phyloP scores from a whole-genome alignment of 2,888 invertebrate species.

The Rhagium mordax region DNA sequence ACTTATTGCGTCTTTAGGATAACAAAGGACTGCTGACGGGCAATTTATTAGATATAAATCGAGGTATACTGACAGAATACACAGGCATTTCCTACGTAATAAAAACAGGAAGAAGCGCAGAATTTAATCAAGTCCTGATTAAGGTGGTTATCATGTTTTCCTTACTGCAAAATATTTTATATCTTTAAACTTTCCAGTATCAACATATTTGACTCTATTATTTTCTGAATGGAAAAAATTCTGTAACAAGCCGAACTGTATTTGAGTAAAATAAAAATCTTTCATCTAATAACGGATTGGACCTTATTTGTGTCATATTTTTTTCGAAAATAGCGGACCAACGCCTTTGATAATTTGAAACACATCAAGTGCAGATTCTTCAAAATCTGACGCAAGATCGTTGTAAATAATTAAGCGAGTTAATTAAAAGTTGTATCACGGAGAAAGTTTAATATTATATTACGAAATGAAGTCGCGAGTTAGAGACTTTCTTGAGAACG shows the following conservation, averaged over 20 bases:
- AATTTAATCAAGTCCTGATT: neutral
- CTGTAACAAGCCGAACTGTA: too few relatives aligned
- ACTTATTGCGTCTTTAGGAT: slow-evolving; percentile 9
- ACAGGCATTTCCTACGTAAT: neutral
- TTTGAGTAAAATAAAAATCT: too few relatives aligned
- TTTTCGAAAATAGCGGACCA: neutral
- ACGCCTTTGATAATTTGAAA: neutral
- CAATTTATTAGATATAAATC: neutral
- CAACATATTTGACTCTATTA: too few relatives aligned
- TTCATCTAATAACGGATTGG: neutral
- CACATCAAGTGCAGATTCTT: slow-evolving; percentile 7
- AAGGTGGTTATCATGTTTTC: neutral
- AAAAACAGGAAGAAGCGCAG: neutral
- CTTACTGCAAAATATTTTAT: too few relatives aligned
- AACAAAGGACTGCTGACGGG: slow-evolving; percentile 7
- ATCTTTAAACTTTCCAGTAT: too few relatives aligned
- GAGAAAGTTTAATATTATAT: slow-evolving; percentile 2
- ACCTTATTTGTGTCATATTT: neutral
- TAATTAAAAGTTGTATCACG: slow-evolving; percentile 17
- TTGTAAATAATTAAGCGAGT: slow-evolving; percentile 3
- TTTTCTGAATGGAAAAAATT: too few relatives aligned
- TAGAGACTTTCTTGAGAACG: neutral
- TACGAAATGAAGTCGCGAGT: slow-evolving; percentile 1
- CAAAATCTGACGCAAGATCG: neutral
- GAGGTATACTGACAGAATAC: neutral